Base-by-base conservation (phyloP, 2,888 invertebrate genomes). In the Euplexia lucipara region DNA sequence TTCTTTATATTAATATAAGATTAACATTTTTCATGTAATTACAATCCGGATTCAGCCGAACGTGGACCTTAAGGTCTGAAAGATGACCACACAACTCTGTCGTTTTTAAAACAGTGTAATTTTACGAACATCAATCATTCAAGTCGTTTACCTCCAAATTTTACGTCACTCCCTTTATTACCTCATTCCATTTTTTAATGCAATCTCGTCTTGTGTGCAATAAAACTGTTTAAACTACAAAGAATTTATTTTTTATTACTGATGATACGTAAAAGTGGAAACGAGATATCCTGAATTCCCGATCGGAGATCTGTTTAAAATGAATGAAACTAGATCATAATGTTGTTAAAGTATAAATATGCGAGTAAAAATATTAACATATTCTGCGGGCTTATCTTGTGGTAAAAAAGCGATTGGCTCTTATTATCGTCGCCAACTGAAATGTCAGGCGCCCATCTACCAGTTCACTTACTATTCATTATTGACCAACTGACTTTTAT, bases 61-160 rank as follows among this genome's bases (percentile, higher is more conserved):
- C 67, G 7, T 75, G 57, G 64, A 73, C 72, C 67, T 80, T 78
- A 75, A 70, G 41, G 39, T 78, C 75, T 79, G 75, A 83, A 81
- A 73, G 68, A 82, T 82, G 82, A 64, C 83, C 79, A 75, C 81
- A 81, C 79, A 81, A 71, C 77, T 68, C 65, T 88, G 88, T 89
- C 88, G 84, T 89, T 89, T 89, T 89, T 87, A 86, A 86, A 88
- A 85, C 83, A 86, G 87, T 86, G 88, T 91, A 91, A 92, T 92
- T 93, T 90, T 86, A 88, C 79, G 87, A 85, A 87, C 94, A 94
- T 94, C 94, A 93, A 94, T 94, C 94, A 94, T 88, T 87, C 87
- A 79, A 88, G 90, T 92, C 93, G 88, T 91, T 92, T 91, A 90
- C 88, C 86, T 89, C 88, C 82, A 88, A 92, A 90, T 91, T 89